Evolutionary conservation across 1,140 invertebrate genomes (phyloP).

Genomic region (Heliconius congener): DNA sequence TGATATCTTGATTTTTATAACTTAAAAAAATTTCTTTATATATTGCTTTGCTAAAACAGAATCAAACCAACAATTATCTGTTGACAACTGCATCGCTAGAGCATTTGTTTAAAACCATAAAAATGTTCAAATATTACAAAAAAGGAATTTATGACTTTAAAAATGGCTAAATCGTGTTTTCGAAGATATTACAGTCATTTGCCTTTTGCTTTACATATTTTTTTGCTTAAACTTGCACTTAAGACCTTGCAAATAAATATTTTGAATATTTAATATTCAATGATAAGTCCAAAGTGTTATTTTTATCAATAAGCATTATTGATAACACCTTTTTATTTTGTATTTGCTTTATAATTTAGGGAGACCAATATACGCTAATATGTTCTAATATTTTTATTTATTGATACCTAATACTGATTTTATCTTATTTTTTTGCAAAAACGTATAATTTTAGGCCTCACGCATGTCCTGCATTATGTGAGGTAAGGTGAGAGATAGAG

Average conservation of each 20-base stretch:
- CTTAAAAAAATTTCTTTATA: no score
- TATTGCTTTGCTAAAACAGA: no score
- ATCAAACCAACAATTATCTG: no score
- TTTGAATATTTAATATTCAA: background rate
- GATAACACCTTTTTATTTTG: background rate
- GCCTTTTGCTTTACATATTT: background rate
- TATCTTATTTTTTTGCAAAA: no score
- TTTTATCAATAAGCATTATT: constrained; percentile 6
- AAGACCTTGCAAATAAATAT: background rate
- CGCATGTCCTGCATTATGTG: no score
- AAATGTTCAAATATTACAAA: background rate
- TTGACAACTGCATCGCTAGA: no score
- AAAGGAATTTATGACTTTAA: background rate
- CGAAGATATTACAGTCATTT: background rate
- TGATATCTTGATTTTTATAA: no score
- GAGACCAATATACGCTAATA: background rate
- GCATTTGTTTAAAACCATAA: background rate
- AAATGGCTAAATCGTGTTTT: background rate
- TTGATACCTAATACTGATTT: no score
- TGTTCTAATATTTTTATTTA: background rate
- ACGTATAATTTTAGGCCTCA: no score
- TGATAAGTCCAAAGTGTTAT: constrained; percentile 4
- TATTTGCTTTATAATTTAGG: background rate
- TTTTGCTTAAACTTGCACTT: background rate
- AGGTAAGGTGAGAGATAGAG: no score